Conservation (phyloP, 2,113 vertebrate species). For the Gymnarchus niloticus region DNA sequence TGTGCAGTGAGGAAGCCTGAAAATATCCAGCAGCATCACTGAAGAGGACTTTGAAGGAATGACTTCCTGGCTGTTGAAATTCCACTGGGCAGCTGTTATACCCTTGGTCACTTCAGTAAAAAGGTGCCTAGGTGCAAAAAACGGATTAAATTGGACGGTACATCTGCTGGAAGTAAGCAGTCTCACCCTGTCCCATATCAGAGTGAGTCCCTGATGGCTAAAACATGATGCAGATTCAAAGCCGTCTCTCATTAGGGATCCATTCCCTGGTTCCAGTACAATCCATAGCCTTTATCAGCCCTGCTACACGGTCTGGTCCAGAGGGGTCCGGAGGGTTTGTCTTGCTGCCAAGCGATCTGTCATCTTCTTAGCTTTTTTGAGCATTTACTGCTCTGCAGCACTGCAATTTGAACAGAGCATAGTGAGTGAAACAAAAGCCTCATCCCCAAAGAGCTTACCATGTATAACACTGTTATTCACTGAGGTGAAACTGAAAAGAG, state of each 20-base stretch:
- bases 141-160: not conserved
- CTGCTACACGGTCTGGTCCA: not conserved
- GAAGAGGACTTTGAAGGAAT: not conserved
- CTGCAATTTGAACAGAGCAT: not conserved
- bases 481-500: not conserved
- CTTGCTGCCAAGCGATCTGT: not conserved
- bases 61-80: not conserved
- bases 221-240: not conserved
- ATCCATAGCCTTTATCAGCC: not conserved
- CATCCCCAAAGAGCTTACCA: not conserved
- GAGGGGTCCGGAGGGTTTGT: not conserved
- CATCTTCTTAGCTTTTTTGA: not conserved
- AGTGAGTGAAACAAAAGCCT: not conserved
- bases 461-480: not conserved
- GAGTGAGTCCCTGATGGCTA: not conserved
- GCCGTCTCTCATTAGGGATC: not conserved
- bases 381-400: not conserved
- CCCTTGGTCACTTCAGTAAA: not conserved
- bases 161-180: not conserved
- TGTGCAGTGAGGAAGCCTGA: not conserved
- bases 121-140: not conserved
- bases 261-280: not conserved
- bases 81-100: not conserved
- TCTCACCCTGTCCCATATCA: not conserved
- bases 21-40: not conserved